These are phyloP conservation scores for Caranx melampygus DNA, from an alignment of 2,113 vertebrate species.

Conservation along the genomic window DNA sequence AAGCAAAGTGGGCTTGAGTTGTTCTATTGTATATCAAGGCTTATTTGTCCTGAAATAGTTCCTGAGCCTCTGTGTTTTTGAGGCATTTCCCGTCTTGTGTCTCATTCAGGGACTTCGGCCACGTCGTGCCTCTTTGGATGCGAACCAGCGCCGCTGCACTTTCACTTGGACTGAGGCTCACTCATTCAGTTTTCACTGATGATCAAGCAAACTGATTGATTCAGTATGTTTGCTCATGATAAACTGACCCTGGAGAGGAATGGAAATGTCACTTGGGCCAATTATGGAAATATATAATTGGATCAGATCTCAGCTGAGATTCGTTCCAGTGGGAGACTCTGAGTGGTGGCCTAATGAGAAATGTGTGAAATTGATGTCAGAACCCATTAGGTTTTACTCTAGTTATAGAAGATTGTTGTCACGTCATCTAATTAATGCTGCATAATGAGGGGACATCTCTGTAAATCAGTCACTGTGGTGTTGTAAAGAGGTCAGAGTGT, in stretches of 20 bases:
- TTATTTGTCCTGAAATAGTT: constrained; percentile 18
- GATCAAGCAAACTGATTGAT: constrained; percentile 17
- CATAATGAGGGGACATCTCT: constrained; percentile 2
- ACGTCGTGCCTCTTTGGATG: constrained; percentile 10
- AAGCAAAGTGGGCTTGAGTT: constrained; percentile 6
- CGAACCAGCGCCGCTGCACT: constrained; percentile 14
- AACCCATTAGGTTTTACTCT: constrained; percentile 34
- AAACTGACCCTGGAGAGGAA: constrained; percentile 23
- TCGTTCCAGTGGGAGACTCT: constrained; percentile 28
- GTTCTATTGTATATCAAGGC: constrained; percentile 1
- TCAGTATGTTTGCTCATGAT: constrained; percentile 6
- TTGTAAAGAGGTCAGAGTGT: not conserved
- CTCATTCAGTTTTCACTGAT: constrained; percentile 22
- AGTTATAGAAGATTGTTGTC: constrained; percentile 24
- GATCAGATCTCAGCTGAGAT: constrained; percentile 65
- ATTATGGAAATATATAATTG: constrained; percentile 67
- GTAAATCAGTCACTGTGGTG: not conserved
- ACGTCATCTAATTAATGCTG: not conserved
- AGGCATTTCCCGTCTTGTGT: constrained; percentile 25
- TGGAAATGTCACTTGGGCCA: constrained; percentile 29
- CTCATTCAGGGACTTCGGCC: constrained; percentile 5
- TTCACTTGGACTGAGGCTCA: constrained; percentile 41
- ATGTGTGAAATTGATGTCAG: constrained; percentile 48
- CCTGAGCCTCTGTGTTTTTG: not conserved
- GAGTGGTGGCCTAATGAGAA: constrained; percentile 32